Percentiles rank a stretch among this genome's conserved stretches.
Evolutionary conservation across 2,797 vertebrate genomes (phyloP).

Genomic region (Myiotriccus ornatus): DNA sequence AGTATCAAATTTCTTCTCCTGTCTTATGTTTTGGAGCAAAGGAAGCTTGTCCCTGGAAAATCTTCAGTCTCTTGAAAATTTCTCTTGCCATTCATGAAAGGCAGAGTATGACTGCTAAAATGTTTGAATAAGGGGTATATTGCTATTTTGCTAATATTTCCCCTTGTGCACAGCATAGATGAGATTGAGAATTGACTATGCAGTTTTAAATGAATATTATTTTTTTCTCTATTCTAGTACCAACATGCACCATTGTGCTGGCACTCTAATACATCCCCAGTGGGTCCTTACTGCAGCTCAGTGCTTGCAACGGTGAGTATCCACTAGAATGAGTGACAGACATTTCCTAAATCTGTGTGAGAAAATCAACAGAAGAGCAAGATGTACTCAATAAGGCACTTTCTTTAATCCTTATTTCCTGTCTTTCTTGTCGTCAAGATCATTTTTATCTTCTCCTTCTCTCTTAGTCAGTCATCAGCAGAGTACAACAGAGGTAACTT

Average conservation of each 20-base stretch:
- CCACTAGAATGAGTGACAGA: background rate
- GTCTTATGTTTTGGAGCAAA: background rate
- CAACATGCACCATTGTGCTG: constrained; percentile 86
- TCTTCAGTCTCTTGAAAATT: background rate
- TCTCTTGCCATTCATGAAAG: background rate
- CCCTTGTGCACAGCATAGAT: background rate
- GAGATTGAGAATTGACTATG: background rate
- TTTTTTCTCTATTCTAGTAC: constrained; percentile 58
- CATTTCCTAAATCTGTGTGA: background rate
- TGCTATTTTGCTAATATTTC: background rate
- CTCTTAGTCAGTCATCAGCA: background rate
- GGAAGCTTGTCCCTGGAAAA: background rate
- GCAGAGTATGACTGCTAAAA: background rate
- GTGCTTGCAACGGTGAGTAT: constrained; percentile 85
- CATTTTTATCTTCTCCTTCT: background rate
- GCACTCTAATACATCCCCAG: constrained; percentile 83
- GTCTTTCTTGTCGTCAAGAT: background rate
- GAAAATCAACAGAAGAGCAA: background rate
- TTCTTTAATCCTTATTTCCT: background rate
- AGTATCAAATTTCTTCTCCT: background rate
- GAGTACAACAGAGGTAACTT: background rate
- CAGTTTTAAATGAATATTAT: background rate
- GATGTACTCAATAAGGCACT: background rate
- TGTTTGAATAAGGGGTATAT: background rate
- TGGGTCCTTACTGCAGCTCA: constrained; percentile 92